Conservation (phyloP, 2,797 vertebrate genomes). For the Streptopelia turtur region DNA sequence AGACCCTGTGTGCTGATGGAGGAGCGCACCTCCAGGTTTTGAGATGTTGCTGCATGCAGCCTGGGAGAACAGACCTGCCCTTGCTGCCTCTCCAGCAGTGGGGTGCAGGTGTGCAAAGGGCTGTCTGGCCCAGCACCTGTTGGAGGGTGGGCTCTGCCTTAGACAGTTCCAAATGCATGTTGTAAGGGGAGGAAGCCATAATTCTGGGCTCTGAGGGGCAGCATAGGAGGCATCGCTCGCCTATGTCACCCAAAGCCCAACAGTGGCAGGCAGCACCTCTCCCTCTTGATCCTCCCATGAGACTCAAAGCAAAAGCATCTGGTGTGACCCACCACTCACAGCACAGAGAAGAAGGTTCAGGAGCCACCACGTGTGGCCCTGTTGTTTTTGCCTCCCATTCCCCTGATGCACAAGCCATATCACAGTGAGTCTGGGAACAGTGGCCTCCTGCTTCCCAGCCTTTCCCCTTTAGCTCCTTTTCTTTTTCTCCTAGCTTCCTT, state of each 20-base stretch:
- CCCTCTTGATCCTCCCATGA: neutral
- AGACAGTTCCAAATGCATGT: neutral
- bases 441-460: too few species aligned
- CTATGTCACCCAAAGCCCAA: neutral
- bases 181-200: neutral
- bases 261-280: neutral
- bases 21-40: neutral
- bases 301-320: neutral
- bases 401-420: fast-evolving
- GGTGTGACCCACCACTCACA: neutral
- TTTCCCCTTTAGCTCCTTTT: too few species aligned
- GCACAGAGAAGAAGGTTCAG: neutral
- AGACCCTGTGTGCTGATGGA: neutral
- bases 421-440: neutral
- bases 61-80: neutral
- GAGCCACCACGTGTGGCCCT: fast-evolving
- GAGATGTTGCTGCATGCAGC: neutral
- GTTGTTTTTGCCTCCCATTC: neutral
- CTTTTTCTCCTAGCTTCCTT: too few species aligned
- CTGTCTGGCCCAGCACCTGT: neutral
- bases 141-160: neutral
- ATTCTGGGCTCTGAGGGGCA: neutral
- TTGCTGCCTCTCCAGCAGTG: neutral
- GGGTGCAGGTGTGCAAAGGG: fast-evolving
- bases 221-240: neutral